Percentiles rank a stretch among this genome's conserved stretches.
phyloP scores from a whole-genome alignment of 1,140 invertebrate genomes.

The Meloidogyne exigua region DNA sequence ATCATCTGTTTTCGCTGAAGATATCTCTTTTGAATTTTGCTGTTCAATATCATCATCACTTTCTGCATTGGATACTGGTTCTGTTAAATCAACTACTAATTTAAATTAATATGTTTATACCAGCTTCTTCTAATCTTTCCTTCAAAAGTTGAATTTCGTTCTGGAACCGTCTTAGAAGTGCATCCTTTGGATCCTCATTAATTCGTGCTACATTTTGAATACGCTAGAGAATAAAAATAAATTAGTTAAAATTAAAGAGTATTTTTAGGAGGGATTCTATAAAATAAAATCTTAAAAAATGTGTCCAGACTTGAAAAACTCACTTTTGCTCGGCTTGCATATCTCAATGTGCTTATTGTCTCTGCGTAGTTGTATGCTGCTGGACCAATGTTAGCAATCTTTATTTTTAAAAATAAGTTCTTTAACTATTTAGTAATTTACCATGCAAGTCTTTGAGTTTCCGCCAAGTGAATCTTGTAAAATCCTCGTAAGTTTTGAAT shows the following conservation, averaged over 20 bases:
- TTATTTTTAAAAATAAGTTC: constrained; percentile 37
- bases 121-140: constrained; percentile 73
- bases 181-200: constrained; percentile 97
- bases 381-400: constrained; percentile 89
- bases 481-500: constrained; percentile 86
- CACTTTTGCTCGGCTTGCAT: constrained; percentile 69
- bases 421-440: constrained; percentile 52
- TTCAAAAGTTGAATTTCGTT: constrained; percentile 88
- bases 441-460: constrained; percentile 94
- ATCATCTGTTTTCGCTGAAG: constrained; percentile 45
- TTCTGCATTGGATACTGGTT: constrained; percentile 57
- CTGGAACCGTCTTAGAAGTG: constrained; percentile 88
- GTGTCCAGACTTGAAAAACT: background rate
- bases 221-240: constrained; percentile 80
- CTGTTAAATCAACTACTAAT: constrained; percentile 4
- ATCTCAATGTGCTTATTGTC: constrained; percentile 90
- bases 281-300: too few species aligned
- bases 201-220: constrained; percentile 93
- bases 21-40: background rate
- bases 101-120: constrained; percentile 26
- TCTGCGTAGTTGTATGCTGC: constrained; percentile 95
- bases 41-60: constrained; percentile 55
- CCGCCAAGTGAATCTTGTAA: constrained; percentile 91
- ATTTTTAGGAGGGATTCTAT: too few species aligned
- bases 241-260: constrained; percentile 66